Base-by-base conservation (phyloP, 2,888 invertebrate genomes). In the Amaurobius ferox region DNA sequence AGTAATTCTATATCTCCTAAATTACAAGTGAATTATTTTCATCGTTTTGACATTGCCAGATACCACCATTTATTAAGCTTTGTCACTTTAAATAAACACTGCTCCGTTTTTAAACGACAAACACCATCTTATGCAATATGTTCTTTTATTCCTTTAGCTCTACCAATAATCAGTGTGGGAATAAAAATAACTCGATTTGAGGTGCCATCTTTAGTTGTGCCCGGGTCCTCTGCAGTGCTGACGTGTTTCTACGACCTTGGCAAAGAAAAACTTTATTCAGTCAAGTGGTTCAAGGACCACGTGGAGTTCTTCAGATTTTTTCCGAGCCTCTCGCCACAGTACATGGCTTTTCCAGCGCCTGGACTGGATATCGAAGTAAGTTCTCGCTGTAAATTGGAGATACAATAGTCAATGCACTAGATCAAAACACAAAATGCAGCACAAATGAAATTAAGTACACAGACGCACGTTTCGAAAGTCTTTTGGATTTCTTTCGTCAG, bases 281-380 rank as follows among this genome's bases (percentile, higher is more conserved):
- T 88, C 39, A 88, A 88, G 74, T 86, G 88, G 88, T 88, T 86
- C 55, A 88, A 86, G 30, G 88, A 88, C 73, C 64, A 80, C 9
- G 66, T 73, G 9, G 88, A 88, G 64, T 86, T 88, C 29, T 88
- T 81, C 40, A 64, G 80, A 16, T 86, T 78, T 72, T 86, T 88
- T 26, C 88, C 88, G 0, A 81, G 80, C n/a, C 70, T 86, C 1
- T 61, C 80, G 0, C 88, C 88, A 11, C 86, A 80, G 40, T 86
- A 80, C 44, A 88, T 86, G 79, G 86, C 86, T 1, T 88, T 88
- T 30, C 88, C 79, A 13, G 78, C 79, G 1, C 68, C 80, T 11
- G 88, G 88, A 19, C 62, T 88, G 23, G 81, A 88, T 28, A 86
- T 88, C n/a, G 86, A 88, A 19, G 88, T 88, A 68, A 88, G 88